Base-by-base conservation (phyloP, 2,888 invertebrate genomes). In the Pilophorus perplexus region DNA sequence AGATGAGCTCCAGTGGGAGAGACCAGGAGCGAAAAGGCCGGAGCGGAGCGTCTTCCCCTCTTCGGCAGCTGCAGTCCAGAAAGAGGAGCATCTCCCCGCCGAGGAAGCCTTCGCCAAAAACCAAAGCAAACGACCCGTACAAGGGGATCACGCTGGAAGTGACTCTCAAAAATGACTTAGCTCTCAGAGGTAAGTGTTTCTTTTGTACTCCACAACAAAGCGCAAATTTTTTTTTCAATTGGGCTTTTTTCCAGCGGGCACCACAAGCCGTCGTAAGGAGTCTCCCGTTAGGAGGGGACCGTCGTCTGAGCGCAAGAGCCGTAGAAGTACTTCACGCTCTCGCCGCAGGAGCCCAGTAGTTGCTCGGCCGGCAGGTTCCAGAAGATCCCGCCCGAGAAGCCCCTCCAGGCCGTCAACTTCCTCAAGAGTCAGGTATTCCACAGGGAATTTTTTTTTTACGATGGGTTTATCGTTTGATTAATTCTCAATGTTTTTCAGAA, bases 401-500 rank as follows among this genome's bases (percentile, higher is more conserved):
- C 67, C 65, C 3, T 66, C 66, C 14, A 38, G 52, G 8, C 66
- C 66, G 38, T 54, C 67, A 2, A 55, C 57, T 42, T 42, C 44
- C 16, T 66, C 67, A 10, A 62, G 68, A 57, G 64, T 48, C 27
- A 70, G 66, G 67, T 66, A 28, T 5, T 23, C n/a, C n/a, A 48
- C 5, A 6, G 10, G 48, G 5, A 20, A 18, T 20, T 16, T 6
- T 33, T 33, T 33, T 8, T 33, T 33, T 8, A 12, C 12, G 33
- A 33, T 6, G 12, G 33, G 33, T 25, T 44, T 8, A 65, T 23
- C 46, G 27, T 50, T 66, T 22, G 14, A 25, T 66, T 14, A 52
- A 20, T n/a, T n/a, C n/a, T n/a, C n/a, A n/a, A n/a, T n/a, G 52
- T 65, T 59, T 52, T 67, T 4, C 55, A 71, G 71, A 57, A 66